phyloP scores from a whole-genome alignment of 1,140 invertebrate genomes.

The Apocrypta bakeri region DNA sequence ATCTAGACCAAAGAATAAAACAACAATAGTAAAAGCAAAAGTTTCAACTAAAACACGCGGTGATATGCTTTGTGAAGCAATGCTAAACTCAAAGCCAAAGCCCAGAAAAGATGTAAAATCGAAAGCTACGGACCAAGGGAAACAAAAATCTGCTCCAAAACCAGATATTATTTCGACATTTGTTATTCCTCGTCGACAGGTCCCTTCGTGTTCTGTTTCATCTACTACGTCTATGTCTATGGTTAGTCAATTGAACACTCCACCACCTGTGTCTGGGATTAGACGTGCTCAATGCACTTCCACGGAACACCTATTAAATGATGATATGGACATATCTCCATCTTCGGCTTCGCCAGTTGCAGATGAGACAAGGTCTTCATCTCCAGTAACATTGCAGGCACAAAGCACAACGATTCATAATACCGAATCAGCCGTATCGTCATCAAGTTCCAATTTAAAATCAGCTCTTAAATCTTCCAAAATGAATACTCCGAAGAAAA shows the following conservation, averaged over 20 bases:
- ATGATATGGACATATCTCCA: background rate
- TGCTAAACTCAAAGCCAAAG: conserved; percentile 31
- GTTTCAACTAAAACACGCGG: conserved; percentile 38
- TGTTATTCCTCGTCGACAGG: conserved; percentile 29
- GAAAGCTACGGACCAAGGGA: background rate
- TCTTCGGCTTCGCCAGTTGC: background rate
- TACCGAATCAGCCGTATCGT: background rate
- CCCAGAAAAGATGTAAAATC: conserved; percentile 18
- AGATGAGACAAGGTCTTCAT: background rate
- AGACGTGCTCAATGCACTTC: too few species aligned
- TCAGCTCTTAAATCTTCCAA: background rate
- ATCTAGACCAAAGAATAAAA: conserved; percentile 18
- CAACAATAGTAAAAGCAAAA: conserved; percentile 43
- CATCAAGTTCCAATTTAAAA: background rate
- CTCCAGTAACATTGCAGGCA: background rate
- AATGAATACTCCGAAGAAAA: background rate
- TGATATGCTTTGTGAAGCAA: conserved; percentile 49
- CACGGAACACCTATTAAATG: conserved; percentile 8
- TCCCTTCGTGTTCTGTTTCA: conserved; percentile 4
- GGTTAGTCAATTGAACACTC: background rate
- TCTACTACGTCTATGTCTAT: conserved; percentile 14
- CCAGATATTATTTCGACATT: background rate
- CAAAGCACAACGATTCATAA: background rate
- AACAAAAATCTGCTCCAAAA: background rate
- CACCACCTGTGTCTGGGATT: background rate